A percentile compares a stretch with the other conserved stretches of the same genome.
phyloP scores from a whole-genome alignment of 2,113 vertebrate genomes.

The Corythoichthys intestinalis region DNA sequence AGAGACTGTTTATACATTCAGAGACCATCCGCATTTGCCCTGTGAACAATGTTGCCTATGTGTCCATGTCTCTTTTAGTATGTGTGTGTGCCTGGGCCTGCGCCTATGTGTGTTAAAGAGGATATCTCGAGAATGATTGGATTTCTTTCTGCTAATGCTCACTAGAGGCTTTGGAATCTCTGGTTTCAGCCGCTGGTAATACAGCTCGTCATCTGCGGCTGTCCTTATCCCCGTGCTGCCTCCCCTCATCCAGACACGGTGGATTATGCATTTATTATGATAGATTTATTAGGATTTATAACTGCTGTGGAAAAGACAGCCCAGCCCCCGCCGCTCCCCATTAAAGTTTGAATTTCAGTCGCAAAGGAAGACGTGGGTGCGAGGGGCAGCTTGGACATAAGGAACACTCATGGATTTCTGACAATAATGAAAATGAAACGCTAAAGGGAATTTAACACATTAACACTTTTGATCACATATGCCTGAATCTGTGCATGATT shows the following conservation, averaged over 20 bases:
- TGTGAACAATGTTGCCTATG: slow-evolving; percentile 50
- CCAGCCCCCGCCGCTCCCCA: slow-evolving; percentile 23
- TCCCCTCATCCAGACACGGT: slow-evolving; percentile 59
- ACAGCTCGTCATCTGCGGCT: slow-evolving; percentile 66
- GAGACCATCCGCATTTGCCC: slow-evolving; percentile 31
- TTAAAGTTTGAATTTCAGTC: slow-evolving; percentile 48
- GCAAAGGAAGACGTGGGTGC: slow-evolving; percentile 27
- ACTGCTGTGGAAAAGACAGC: slow-evolving; percentile 46
- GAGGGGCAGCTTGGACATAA: slow-evolving; percentile 24
- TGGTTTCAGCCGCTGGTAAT: slow-evolving; percentile 67
- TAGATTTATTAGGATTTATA: slow-evolving; percentile 68
- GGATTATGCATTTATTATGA: slow-evolving; percentile 69
- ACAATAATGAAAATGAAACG: slow-evolving; percentile 11
- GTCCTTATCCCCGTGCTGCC: slow-evolving; percentile 50
- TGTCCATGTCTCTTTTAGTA: slow-evolving; percentile 25
- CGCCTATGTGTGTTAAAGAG: slow-evolving; percentile 38
- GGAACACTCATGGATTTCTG: neutral
- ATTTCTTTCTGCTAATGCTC: slow-evolving; percentile 65
- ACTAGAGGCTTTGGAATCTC: slow-evolving; percentile 61
- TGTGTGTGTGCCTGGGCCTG: slow-evolving; percentile 11
- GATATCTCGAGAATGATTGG: slow-evolving; percentile 66
- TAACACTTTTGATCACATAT: slow-evolving; percentile 12
- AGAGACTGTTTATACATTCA: slow-evolving; percentile 17
- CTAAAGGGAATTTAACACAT: slow-evolving; percentile 15
- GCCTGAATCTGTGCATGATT: slow-evolving; percentile 9